phyloP scores from a whole-genome alignment of 2,113 vertebrate species.

The Ochotona curzoniae region DNA sequence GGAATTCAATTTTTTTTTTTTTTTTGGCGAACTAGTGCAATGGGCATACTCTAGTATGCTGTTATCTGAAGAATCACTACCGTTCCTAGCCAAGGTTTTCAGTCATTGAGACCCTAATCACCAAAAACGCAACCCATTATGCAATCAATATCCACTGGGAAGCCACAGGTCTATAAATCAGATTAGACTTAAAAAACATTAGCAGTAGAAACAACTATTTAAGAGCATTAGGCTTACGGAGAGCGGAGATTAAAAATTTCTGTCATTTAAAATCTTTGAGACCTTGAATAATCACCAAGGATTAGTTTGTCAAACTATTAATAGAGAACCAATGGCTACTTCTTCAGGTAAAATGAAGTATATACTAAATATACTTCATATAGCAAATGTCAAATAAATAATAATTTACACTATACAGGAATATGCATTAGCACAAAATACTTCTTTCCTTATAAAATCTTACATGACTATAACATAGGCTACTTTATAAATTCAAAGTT shows the following conservation, averaged over 20 bases:
- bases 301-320: background rate
- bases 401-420: background rate
- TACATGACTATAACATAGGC: background rate
- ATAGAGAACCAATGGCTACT: background rate
- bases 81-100: background rate
- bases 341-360: background rate
- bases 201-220: background rate
- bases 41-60: background rate
- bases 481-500: background rate
- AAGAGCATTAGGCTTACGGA: background rate
- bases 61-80: background rate
- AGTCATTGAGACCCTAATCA: background rate
- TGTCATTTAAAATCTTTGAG: conserved; percentile 14
- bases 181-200: background rate
- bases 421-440: background rate
- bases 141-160: background rate
- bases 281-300: background rate
- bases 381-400: background rate
- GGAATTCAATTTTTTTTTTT: background rate
- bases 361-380: background rate
- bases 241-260: background rate
- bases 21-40: background rate
- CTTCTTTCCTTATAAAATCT: background rate
- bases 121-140: background rate
- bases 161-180: background rate